phyloP scores from a whole-genome alignment of 2,797 vertebrate species.

The Leptodactylus fallax region DNA sequence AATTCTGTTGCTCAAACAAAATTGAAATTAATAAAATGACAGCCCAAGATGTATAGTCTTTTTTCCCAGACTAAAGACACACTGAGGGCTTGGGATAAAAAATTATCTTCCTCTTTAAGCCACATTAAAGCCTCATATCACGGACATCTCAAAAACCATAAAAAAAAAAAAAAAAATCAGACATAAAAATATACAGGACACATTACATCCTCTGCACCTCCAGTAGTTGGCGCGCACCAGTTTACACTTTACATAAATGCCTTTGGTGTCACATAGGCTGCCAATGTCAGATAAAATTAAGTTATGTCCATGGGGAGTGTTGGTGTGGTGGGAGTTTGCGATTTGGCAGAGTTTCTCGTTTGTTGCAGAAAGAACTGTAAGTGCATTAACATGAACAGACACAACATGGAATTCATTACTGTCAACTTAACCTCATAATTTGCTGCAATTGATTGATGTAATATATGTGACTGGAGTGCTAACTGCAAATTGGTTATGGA shows the following conservation, averaged over 20 bases:
- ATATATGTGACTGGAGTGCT: constrained; percentile 51
- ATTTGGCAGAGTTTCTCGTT: constrained; percentile 33
- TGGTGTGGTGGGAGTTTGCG: constrained; percentile 21
- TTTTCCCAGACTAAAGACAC: constrained; percentile 19
- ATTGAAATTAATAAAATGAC: constrained; percentile 61
- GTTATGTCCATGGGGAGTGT: constrained; percentile 16
- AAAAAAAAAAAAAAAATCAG: neutral
- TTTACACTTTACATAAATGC: constrained; percentile 13
- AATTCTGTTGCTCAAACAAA: constrained; percentile 56
- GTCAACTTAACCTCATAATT: constrained; percentile 60
- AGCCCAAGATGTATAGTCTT: constrained; percentile 50
- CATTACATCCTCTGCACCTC: neutral
- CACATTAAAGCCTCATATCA: constrained; percentile 8
- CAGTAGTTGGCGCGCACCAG: neutral
- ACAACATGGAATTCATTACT: constrained; percentile 60
- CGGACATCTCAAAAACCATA: neutral
- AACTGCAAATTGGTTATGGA: constrained; percentile 36
- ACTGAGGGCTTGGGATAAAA: constrained; percentile 1
- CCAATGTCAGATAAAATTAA: constrained; percentile 32
- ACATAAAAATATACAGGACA: neutral
- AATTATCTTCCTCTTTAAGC: neutral
- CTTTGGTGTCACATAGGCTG: constrained; percentile 26
- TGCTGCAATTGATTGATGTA: constrained; percentile 55
- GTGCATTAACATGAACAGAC: constrained; percentile 49
- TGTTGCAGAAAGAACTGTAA: constrained; percentile 39